phyloP scores from a whole-genome alignment of 1,140 invertebrate genomes.

The Brachionus calyciflorus region DNA sequence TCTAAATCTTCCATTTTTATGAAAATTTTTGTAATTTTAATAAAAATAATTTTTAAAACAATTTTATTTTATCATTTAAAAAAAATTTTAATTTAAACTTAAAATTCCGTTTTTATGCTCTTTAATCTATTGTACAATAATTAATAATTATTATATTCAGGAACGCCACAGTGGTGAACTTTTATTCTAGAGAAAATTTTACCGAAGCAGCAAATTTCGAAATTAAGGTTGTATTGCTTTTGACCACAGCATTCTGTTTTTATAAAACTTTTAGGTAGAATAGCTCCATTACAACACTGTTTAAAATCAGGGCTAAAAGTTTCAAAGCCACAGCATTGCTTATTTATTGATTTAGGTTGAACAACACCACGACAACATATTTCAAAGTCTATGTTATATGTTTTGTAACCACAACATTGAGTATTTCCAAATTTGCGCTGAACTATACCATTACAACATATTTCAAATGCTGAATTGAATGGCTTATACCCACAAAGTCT shows the following conservation, averaged over 20 bases:
- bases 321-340: neutral
- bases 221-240: neutral
- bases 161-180: neutral
- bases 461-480: neutral
- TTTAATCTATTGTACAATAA: too few relatives aligned
- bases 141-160: too few relatives aligned
- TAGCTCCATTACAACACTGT: neutral
- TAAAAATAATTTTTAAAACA: neutral
- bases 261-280: neutral
- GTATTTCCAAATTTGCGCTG: neutral
- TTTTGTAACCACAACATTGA: neutral
- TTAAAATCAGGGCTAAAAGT: neutral
- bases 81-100: neutral
- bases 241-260: neutral
- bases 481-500: neutral
- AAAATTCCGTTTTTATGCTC: too few relatives aligned
- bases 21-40: neutral
- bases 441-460: neutral
- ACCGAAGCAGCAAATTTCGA: conserved; percentile 18
- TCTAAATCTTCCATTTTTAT: conserved; percentile 1
- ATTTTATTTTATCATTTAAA: neutral
- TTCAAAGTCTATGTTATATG: neutral
- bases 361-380: conserved; percentile 2
- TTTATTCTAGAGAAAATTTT: neutral
- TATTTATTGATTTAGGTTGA: neutral